Conservation (phyloP, 2,113 vertebrate genomes). For the Papio anubis region DNA sequence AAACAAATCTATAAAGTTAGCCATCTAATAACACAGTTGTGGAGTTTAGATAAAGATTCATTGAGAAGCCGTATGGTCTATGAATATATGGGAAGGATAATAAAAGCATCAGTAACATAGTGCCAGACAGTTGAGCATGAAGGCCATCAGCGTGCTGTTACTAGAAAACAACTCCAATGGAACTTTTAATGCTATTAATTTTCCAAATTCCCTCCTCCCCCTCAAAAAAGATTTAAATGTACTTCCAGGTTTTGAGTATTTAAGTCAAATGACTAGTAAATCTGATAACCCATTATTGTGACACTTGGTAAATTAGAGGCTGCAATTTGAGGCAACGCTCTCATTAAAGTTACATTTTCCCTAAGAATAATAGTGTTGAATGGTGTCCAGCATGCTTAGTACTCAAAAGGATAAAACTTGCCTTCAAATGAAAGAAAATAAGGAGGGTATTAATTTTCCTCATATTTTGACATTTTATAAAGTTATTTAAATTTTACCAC, state of each 20-base stretch:
- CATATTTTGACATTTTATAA: conserved; percentile 7
- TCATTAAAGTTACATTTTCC: not conserved
- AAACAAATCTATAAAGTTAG: not conserved
- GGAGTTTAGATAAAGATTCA: not conserved
- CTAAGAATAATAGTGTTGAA: not conserved
- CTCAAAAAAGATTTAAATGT: not conserved
- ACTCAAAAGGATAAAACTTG: not conserved
- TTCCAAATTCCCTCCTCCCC: rapidly evolving
- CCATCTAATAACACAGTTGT: not conserved
- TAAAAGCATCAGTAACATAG: not conserved
- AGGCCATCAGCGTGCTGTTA: not conserved
- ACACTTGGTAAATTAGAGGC: not conserved
- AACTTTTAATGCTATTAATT: not conserved
- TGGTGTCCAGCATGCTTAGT: not conserved
- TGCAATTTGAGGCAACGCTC: not conserved
- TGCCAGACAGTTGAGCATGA: not conserved
- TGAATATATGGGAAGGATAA: not conserved
- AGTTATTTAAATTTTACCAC: not conserved
- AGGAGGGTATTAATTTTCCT: not conserved
- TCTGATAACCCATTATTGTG: not conserved
- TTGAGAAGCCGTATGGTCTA: not conserved
- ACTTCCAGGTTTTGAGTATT: not conserved
- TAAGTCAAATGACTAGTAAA: not conserved
- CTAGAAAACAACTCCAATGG: not conserved
- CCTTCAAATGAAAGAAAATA: not conserved